phyloP scores from a whole-genome alignment of 2,797 vertebrate species.

The Tolypeutes matacus region DNA sequence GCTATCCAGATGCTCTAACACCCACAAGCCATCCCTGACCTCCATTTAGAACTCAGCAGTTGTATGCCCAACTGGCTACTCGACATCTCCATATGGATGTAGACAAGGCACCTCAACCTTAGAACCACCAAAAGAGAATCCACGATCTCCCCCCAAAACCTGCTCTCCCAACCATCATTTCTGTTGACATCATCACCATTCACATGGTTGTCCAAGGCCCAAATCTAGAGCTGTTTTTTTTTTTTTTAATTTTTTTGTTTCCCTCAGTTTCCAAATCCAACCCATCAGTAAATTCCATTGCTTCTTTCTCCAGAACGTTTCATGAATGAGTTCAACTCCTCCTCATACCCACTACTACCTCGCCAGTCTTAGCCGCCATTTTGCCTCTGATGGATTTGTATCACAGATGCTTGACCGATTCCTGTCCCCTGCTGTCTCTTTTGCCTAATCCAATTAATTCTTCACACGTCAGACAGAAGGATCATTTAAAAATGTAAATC shows the following conservation, averaged over 20 bases:
- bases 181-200: background rate
- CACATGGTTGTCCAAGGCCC: background rate
- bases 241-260: background rate
- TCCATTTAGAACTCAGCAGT: background rate
- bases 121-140: background rate
- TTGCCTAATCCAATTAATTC: background rate
- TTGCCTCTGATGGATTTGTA: background rate
- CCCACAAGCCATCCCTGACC: background rate
- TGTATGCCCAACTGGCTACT: background rate
- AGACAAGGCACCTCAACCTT: background rate
- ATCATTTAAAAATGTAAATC: background rate
- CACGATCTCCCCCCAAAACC: background rate
- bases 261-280: too few relatives aligned
- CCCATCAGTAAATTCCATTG: background rate
- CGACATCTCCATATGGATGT: background rate
- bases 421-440: background rate
- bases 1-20: too few relatives aligned
- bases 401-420: background rate
- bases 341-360: rapidly evolving
- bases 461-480: background rate
- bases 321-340: background rate
- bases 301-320: background rate
- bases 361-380: background rate
- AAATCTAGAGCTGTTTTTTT: background rate
- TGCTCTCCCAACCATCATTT: background rate